A percentile compares a stretch with the other conserved stretches of the same genome.
Conservation (phyloP, 2,797 vertebrate genomes). For the Pelobates cultripes region DNA sequence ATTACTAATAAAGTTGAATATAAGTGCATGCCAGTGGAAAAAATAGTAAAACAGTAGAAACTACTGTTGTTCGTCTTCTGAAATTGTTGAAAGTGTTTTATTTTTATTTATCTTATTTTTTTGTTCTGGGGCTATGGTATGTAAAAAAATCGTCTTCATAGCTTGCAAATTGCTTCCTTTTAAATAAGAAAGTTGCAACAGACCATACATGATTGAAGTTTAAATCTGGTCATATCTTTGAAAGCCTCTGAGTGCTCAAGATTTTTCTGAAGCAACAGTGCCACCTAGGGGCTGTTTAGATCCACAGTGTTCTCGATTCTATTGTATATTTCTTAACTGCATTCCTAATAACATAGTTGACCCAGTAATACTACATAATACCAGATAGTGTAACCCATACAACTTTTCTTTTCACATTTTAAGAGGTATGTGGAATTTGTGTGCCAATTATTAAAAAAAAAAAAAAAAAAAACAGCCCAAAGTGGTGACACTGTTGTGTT, state of each 20-base stretch:
- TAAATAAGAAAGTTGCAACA: slow-evolving; percentile 2
- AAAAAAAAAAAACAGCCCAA: too few species aligned
- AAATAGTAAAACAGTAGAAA: background rate
- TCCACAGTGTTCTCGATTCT: background rate
- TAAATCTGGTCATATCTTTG: background rate
- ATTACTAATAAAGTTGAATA: too few species aligned
- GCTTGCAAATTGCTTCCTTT: slow-evolving; percentile 27
- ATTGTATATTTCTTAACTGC: too few species aligned
- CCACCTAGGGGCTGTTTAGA: slow-evolving; percentile 36
- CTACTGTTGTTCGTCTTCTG: background rate
- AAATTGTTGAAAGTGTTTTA: slow-evolving; percentile 11
- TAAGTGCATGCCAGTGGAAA: too few species aligned
- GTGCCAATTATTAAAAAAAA: too few species aligned
- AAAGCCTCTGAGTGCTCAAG: background rate
- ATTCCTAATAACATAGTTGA: too few species aligned
- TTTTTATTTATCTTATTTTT: slow-evolving; percentile 20
- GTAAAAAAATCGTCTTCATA: slow-evolving; percentile 13
- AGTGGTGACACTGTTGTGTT: too few species aligned
- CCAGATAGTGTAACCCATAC: too few species aligned
- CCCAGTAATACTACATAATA: too few species aligned
- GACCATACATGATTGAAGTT: background rate
- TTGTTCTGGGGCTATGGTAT: slow-evolving; percentile 22
- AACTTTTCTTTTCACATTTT: too few species aligned
- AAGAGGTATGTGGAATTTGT: too few species aligned
- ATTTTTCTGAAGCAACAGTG: slow-evolving; percentile 45